phyloP scores from a whole-genome alignment of 2,113 vertebrate genomes.

The Sander lucioperca region DNA sequence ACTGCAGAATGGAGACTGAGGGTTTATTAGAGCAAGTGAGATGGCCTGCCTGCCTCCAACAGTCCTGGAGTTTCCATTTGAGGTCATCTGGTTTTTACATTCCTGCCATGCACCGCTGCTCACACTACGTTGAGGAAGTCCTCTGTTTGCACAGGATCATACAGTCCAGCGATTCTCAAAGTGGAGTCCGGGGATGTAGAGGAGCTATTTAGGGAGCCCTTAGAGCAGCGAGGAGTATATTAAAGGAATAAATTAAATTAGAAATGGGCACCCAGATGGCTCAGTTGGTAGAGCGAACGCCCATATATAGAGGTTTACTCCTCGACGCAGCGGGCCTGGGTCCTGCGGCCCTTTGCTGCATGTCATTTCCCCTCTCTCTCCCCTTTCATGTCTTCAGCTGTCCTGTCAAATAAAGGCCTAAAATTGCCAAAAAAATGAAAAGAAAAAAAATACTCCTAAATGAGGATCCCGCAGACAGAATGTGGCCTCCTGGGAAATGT shows the following conservation, averaged over 20 bases:
- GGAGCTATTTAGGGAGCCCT: constrained; percentile 48
- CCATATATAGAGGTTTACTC: too few relatives aligned
- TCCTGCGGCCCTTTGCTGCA: too few relatives aligned
- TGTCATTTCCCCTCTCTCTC: too few relatives aligned
- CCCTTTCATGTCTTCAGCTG: too few relatives aligned
- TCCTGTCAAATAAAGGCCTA: too few relatives aligned
- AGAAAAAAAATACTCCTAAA: neutral
- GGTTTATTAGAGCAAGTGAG: constrained; percentile 72
- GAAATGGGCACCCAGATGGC: too few relatives aligned
- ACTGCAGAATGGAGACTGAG: constrained; percentile 26
- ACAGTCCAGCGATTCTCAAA: constrained; percentile 35
- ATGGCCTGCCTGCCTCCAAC: constrained; percentile 63
- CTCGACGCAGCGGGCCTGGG: too few relatives aligned
- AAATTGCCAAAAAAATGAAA: too few relatives aligned
- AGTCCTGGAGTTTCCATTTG: constrained; percentile 81
- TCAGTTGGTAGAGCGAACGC: too few relatives aligned
- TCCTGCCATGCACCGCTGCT: constrained; percentile 72
- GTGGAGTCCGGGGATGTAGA: constrained; percentile 28
- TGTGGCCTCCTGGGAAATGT: constrained; percentile 12
- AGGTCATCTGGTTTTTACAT: constrained; percentile 83
- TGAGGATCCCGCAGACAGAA: neutral
- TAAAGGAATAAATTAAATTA: neutral
- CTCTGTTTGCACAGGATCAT: constrained; percentile 29
- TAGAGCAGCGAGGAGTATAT: constrained; percentile 10
- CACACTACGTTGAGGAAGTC: constrained; percentile 64